Evolutionary conservation across 1,140 invertebrate species (phyloP).

Genomic region (Magallana gigas): DNA sequence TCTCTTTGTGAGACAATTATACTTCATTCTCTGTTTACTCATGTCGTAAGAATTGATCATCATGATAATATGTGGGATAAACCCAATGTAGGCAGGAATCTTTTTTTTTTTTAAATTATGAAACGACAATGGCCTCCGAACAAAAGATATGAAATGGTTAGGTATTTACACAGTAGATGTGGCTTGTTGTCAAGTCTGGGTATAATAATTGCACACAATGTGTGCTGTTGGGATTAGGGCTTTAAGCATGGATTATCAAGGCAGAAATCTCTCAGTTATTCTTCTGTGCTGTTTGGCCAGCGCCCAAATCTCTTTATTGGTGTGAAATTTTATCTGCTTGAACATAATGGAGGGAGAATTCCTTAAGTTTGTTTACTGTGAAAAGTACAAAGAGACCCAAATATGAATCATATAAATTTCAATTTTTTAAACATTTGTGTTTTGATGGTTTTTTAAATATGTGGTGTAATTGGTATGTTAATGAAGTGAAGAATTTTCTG

Average conservation of each 20-base stretch:
- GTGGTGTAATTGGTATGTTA: no score
- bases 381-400: background rate
- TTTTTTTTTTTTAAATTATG: background rate
- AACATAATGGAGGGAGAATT: background rate
- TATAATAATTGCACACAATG: conserved; percentile 2
- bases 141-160: conserved; percentile 9
- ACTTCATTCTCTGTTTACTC: no score
- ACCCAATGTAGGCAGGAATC: background rate
- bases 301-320: background rate
- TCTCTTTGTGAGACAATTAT: no score
- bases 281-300: background rate
- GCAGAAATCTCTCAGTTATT: conserved; percentile 19
- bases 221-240: background rate
- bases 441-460: no score
- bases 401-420: background rate
- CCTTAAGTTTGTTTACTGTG: conserved; percentile 7
- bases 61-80: background rate
- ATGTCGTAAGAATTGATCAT: no score
- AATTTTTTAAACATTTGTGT: no score
- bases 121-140: background rate
- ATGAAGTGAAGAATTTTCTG: background rate
- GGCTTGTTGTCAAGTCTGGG: conserved; percentile 31
- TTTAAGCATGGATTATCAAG: conserved; percentile 24
- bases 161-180: conserved; percentile 19
- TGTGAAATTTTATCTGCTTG: conserved; percentile 28